phyloP scores from a whole-genome alignment of 2,888 invertebrate species.

The Himalopsyche anomala region DNA sequence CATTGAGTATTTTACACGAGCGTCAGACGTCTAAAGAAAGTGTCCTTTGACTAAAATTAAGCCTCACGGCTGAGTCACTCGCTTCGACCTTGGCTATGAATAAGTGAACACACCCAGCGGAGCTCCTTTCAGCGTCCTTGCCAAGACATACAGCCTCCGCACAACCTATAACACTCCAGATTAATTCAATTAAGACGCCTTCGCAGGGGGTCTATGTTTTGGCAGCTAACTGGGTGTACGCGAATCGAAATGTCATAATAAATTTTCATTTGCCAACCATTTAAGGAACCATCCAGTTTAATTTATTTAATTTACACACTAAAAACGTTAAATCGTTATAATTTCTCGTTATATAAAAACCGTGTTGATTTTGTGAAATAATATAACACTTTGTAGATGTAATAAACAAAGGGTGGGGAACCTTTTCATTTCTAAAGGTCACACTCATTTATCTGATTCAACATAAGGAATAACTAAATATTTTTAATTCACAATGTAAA shows the following conservation, averaged over 20 bases:
- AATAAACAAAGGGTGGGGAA: too few species aligned
- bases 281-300: neutral
- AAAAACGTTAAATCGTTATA: too few species aligned
- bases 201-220: slow-evolving; percentile 17
- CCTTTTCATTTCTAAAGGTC: too few species aligned
- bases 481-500: too few species aligned
- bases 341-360: too few species aligned
- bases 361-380: too few species aligned
- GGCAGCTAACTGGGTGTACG: slow-evolving; percentile 19
- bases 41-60: slow-evolving; percentile 33
- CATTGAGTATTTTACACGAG: slow-evolving; percentile 9
- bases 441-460: too few species aligned
- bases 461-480: too few species aligned
- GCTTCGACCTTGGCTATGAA: slow-evolving; percentile 39
- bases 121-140: slow-evolving; percentile 33
- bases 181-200: slow-evolving; percentile 30
- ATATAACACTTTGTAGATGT: too few species aligned
- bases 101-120: slow-evolving; percentile 16
- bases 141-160: slow-evolving; percentile 35
- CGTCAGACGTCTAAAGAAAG: slow-evolving; percentile 27
- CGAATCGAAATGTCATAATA: neutral
- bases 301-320: neutral
- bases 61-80: neutral
- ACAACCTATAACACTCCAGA: slow-evolving; percentile 28
- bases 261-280: too few species aligned